Base-by-base conservation (phyloP, 2,888 invertebrate species). In the Bugula neritina region DNA sequence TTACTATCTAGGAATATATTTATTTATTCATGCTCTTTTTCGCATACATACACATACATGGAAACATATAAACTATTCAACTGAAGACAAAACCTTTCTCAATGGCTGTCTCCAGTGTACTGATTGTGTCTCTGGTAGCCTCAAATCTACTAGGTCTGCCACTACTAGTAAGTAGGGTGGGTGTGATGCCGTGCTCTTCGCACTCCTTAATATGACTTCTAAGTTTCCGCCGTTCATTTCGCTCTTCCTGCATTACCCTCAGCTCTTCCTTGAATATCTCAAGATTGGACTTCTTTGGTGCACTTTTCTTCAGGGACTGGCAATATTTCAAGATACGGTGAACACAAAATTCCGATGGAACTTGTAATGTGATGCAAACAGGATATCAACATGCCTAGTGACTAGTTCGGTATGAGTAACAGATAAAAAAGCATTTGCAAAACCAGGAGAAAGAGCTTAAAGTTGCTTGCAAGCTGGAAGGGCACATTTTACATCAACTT, bases 231-330 rank as follows among this genome's bases (percentile, higher is more conserved):
- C 98, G 89, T 81, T 98, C 97, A 81, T 95, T 94, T 34, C 98
- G 88, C 84, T 98, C 97, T 83, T 97, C 95, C 87, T 99, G 99
- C 77, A 97, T 95, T 85, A 92, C 90, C 87, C 94, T 90, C 58
- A 99, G 85, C 85, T 99, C 99, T 83, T 99, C 98, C 84, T 99
- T 99, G 81, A 99, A 99, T 23, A 94, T 86, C 84, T 99, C 99
- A 75, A 99, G 86, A 85, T 99, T 98, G 81, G 94, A 96, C 82
- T 97, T 97, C 84, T 94, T 94, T 17, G 63, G 5, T 31, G 63
- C 63, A 25, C 10, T 29, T 31, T 63, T 63, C 31, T 63, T 63
- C 52, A n/a, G 25, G 1, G 52, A 43, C 69, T n/a, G 69, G 25
- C 3, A 29, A 58, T 10, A 23, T 13, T 52, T 52, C 21, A 52